These are phyloP conservation scores for Dermatemys mawii DNA, from an alignment of 2,113 vertebrate genomes.

Conservation along the genomic window DNA sequence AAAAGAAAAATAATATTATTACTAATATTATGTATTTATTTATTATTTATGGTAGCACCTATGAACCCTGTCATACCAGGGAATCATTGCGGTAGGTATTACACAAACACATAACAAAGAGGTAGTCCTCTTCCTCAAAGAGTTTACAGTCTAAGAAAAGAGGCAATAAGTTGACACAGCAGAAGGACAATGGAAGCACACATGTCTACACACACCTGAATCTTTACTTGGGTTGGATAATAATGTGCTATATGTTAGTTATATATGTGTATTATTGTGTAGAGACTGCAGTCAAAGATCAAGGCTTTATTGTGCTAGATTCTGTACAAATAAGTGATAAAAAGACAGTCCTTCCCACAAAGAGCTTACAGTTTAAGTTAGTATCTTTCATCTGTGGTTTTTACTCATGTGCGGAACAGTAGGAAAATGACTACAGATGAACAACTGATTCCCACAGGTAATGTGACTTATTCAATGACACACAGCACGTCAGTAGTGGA, in stretches of 20 bases:
- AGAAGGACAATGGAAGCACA: not conserved
- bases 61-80: not conserved
- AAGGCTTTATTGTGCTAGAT: not conserved
- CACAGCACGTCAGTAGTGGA: not conserved
- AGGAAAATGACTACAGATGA: not conserved
- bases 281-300: not conserved
- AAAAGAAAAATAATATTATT: not conserved
- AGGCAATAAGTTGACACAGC: not conserved
- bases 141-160: not conserved
- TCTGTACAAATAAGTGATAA: not conserved
- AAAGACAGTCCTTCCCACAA: not conserved
- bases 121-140: not conserved
- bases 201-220: not conserved
- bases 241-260: not conserved
- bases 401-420: not conserved
- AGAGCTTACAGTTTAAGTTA: not conserved
- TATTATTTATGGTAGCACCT: not conserved
- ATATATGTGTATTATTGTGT: not conserved
- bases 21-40: not conserved
- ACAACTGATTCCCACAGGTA: not conserved
- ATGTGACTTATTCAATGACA: not conserved
- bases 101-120: too few relatives aligned
- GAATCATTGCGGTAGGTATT: not conserved
- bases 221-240: not conserved
- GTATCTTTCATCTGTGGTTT: not conserved